Evolutionary conservation across 2,797 vertebrate genomes (phyloP).

Genomic region (Heteromormyrus szaboi): DNA sequence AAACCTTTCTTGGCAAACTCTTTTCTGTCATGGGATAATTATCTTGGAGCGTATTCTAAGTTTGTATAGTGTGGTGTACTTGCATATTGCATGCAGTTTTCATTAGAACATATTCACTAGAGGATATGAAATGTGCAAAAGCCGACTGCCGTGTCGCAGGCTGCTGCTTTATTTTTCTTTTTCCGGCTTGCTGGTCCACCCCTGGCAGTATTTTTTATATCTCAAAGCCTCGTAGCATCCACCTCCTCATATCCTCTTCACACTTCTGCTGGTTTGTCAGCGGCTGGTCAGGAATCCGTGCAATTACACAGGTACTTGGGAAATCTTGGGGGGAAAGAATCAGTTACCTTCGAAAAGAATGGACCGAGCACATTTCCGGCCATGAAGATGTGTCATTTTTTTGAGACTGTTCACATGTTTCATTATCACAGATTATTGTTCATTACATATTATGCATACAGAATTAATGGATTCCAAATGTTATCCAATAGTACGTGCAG

Average conservation of each 20-base stretch:
- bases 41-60: background rate
- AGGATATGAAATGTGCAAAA: slow-evolving; percentile 8
- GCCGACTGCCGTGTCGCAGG: background rate
- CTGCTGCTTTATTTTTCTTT: background rate
- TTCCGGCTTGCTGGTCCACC: background rate
- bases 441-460: background rate
- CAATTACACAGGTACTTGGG: background rate
- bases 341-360: background rate
- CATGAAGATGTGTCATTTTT: background rate
- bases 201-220: background rate
- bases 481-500: background rate
- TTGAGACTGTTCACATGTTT: no score
- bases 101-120: background rate
- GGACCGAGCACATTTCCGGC: background rate
- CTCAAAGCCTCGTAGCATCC: background rate
- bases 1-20: background rate
- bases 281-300: background rate
- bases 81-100: slow-evolving; percentile 2
- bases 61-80: background rate
- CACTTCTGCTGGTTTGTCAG: background rate
- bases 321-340: background rate
- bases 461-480: background rate
- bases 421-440: background rate
- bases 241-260: background rate
- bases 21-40: background rate